Evolutionary conservation across 2,888 invertebrate genomes (phyloP).

Genomic region (Melangyna quadrimaculata): DNA sequence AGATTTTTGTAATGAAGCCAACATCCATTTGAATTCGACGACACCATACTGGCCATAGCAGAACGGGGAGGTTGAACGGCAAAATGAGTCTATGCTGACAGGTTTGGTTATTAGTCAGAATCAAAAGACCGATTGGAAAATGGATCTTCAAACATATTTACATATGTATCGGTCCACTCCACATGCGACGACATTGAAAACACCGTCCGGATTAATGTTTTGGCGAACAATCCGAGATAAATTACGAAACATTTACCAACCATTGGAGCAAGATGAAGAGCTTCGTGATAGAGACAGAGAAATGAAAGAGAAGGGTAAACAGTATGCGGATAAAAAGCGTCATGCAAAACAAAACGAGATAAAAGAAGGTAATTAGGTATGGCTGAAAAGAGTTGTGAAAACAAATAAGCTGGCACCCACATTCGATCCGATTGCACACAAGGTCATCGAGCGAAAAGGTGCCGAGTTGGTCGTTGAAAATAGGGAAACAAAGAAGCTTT

Average conservation of each 20-base stretch:
- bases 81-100: not conserved
- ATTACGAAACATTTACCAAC: slow-evolving; percentile 54
- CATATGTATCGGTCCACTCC: slow-evolving; percentile 69
- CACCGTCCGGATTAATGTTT: slow-evolving; percentile 72
- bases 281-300: slow-evolving; percentile 39
- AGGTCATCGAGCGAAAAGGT: slow-evolving; percentile 21
- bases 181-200: slow-evolving; percentile 73
- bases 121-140: not conserved
- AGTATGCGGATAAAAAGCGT: slow-evolving; percentile 36
- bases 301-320: slow-evolving; percentile 37
- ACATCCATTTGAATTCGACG: not conserved
- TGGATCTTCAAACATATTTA: slow-evolving; percentile 18
- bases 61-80: slow-evolving; percentile 8
- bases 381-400: slow-evolving; percentile 22
- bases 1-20: not conserved
- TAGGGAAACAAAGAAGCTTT: not conserved
- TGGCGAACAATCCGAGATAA: slow-evolving; percentile 60
- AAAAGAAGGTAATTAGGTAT: slow-evolving; percentile 27
- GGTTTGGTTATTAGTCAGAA: not conserved
- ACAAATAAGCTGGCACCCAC: slow-evolving; percentile 27
- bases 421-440: slow-evolving; percentile 19
- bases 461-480: slow-evolving; percentile 26
- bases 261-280: slow-evolving; percentile 36
- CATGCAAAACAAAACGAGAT: slow-evolving; percentile 35
- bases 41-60: not conserved